Conservation (phyloP, 2,113 vertebrate genomes). For the Oplegnathus fasciatus region DNA sequence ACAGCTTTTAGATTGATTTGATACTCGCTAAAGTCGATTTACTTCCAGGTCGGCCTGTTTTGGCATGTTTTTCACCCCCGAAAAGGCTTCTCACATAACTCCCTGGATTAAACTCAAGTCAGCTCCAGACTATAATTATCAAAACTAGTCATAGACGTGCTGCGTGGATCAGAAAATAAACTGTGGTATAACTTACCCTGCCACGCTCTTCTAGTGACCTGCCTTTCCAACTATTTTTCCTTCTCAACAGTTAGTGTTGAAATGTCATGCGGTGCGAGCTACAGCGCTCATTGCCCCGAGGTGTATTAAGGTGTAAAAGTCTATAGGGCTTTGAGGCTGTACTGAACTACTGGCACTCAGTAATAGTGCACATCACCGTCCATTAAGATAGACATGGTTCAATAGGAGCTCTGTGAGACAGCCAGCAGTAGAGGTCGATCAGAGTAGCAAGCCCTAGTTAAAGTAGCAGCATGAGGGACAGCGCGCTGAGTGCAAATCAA, state of each 20-base stretch:
- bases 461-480: conserved; percentile 56
- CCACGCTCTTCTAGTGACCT: neutral
- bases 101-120: conserved; percentile 46
- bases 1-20: conserved; percentile 52
- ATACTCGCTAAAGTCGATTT: conserved; percentile 38
- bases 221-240: conserved; percentile 29
- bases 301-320: conserved; percentile 51
- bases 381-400: conserved; percentile 75
- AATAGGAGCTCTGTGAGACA: conserved; percentile 60
- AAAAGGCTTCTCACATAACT: conserved; percentile 29
- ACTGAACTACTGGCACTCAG: conserved; percentile 49
- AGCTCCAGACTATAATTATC: conserved; percentile 48
- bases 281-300: conserved; percentile 38
- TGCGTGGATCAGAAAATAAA: conserved; percentile 46
- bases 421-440: conserved; percentile 65
- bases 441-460: conserved; percentile 58
- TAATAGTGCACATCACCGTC: conserved; percentile 70
- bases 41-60: conserved; percentile 29
- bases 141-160: conserved; percentile 33
- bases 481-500: conserved; percentile 39
- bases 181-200: conserved; percentile 20
- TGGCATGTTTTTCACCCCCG: conserved; percentile 24
- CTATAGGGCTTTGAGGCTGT: conserved; percentile 50
- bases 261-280: conserved; percentile 41
- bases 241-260: conserved; percentile 36